These are phyloP conservation scores for Microcebus griseorufus DNA, from an alignment of 2,113 vertebrate genomes.

Conservation along the genomic window DNA sequence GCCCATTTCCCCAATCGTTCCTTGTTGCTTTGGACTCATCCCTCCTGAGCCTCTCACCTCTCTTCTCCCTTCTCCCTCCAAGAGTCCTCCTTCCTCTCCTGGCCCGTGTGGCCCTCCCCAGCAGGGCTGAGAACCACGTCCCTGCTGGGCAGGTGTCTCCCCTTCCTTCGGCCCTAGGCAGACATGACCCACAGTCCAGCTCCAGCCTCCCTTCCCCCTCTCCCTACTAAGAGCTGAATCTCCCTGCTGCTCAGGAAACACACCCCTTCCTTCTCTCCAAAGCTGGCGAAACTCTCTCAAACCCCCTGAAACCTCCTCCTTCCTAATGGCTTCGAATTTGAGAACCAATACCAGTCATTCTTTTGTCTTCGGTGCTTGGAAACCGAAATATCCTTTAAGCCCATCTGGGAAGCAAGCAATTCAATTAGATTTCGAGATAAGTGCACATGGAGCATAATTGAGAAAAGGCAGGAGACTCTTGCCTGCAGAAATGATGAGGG, in stretches of 20 bases:
- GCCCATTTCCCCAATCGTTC: neutral
- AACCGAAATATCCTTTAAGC: neutral
- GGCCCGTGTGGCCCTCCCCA: neutral
- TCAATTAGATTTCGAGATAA: constrained; percentile 67
- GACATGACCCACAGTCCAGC: neutral
- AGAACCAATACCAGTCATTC: neutral
- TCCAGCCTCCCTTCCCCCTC: neutral
- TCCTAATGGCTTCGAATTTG: neutral
- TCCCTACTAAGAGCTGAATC: neutral
- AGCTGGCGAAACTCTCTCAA: neutral
- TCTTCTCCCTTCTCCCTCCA: neutral
- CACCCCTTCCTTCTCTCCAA: neutral
- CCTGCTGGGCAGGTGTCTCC: neutral
- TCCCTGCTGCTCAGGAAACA: neutral
- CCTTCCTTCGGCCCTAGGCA: neutral
- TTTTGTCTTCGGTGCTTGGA: constrained; percentile 49
- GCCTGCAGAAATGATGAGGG: neutral
- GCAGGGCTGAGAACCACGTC: accelerated
- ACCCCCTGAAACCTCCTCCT: neutral
- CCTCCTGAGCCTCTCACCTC: neutral
- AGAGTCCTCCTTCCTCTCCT: neutral
- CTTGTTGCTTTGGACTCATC: neutral
- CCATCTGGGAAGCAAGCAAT: constrained; percentile 67
- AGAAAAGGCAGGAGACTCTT: constrained; percentile 42
- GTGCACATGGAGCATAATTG: constrained; percentile 49